A percentile compares a stretch with the other conserved stretches of the same genome.
These are phyloP conservation scores for Edolisoma coerulescens DNA, from an alignment of 2,113 vertebrate genomes.

Conservation along the genomic window DNA sequence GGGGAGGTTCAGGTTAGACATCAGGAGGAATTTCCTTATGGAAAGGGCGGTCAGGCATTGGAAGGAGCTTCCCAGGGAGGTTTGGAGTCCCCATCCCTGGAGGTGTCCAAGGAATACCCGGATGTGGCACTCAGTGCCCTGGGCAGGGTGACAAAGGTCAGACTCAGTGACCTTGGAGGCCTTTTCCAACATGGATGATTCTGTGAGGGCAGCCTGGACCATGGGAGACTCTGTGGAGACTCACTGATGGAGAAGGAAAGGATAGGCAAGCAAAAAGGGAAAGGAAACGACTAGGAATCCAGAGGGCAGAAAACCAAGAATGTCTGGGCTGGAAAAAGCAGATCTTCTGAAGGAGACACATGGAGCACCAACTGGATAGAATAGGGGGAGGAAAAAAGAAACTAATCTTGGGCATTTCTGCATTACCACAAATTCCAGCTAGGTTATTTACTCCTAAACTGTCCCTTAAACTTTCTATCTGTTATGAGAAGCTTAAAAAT, in stretches of 20 bases:
- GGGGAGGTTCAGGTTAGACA: not conserved
- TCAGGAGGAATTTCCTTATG: not conserved
- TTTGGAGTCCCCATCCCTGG: not conserved
- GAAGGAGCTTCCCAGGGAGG: not conserved
- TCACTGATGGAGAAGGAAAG: not conserved
- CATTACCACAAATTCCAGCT: not conserved
- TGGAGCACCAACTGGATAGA: not conserved
- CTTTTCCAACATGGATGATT: not conserved
- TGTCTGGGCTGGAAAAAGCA: not conserved
- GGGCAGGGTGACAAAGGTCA: not conserved
- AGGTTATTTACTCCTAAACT: not conserved
- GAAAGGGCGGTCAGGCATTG: not conserved
- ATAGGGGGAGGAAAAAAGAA: fast-evolving
- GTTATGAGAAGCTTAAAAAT: not conserved
- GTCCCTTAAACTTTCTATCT: not conserved
- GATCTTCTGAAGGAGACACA: fast-evolving
- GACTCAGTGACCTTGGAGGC: not conserved
- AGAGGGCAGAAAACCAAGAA: not conserved
- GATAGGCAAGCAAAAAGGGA: not conserved
- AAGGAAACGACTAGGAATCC: not conserved
- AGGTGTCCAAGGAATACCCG: not conserved
- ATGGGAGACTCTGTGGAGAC: fast-evolving
- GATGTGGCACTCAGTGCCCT: not conserved
- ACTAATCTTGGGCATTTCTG: not conserved
- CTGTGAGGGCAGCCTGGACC: not conserved